Percentiles rank a stretch among this genome's conserved stretches.
These are phyloP conservation scores for Glaucopsyche alexis DNA, from an alignment of 2,888 invertebrate genomes.

Conservation along the genomic window DNA sequence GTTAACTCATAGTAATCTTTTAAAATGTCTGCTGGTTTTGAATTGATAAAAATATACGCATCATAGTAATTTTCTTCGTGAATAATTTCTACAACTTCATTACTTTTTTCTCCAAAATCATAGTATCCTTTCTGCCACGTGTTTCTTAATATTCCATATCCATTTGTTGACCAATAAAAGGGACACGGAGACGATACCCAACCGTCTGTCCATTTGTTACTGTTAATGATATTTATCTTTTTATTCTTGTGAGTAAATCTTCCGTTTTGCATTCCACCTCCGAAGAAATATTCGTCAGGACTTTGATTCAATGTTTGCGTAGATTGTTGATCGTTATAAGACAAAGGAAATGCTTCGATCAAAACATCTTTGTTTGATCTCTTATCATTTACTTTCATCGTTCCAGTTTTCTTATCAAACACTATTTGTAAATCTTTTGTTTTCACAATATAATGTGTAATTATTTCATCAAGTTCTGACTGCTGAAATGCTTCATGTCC, in stretches of 20 bases:
- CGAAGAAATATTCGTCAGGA: conserved; percentile 62
- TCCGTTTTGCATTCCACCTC: conserved; percentile 74
- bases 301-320: conserved; percentile 55
- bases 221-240: conserved; percentile 60
- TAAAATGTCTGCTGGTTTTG: conserved; percentile 55
- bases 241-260: conserved; percentile 67
- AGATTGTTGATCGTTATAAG: conserved; percentile 49
- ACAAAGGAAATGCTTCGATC: conserved; percentile 54
- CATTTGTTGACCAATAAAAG: conserved; percentile 69
- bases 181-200: conserved; percentile 70
- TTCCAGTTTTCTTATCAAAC: conserved; percentile 58
- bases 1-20: conserved; percentile 69
- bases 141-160: conserved; percentile 67
- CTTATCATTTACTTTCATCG: conserved; percentile 56
- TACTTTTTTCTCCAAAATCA: conserved; percentile 55
- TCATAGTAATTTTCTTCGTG: conserved; percentile 59
- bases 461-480: conserved; percentile 49
- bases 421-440: conserved; percentile 57
- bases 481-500: conserved; percentile 53
- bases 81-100: conserved; percentile 46
- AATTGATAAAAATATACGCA: conserved; percentile 65
- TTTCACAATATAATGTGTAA: conserved; percentile 50
- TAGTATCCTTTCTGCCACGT: conserved; percentile 68
- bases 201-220: conserved; percentile 64
- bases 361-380: conserved; percentile 57